Evolutionary conservation across 2,797 vertebrate genomes (phyloP).

Genomic region (Rhinoraja longicauda): DNA sequence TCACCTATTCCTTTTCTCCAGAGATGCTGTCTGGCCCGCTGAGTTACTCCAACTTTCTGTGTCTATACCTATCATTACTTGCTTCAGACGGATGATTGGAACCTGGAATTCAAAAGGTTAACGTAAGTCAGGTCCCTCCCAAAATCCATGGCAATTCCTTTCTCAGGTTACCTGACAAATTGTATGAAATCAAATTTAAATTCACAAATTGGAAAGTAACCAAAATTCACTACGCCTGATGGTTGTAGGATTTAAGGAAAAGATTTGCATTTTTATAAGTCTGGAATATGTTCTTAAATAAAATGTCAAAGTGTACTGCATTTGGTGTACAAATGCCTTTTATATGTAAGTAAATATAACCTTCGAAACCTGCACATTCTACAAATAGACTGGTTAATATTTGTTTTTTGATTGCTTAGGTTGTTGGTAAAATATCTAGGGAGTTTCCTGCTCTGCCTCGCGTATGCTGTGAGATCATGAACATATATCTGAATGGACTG

Average conservation of each 20-base stretch:
- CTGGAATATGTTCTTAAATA: not conserved
- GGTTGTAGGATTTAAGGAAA: not conserved
- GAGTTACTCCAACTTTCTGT: too few species aligned
- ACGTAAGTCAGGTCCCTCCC: not conserved
- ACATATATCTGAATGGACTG: not conserved
- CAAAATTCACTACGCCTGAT: constrained; percentile 21
- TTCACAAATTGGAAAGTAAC: constrained; percentile 9
- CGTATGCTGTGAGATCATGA: not conserved
- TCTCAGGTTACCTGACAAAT: not conserved
- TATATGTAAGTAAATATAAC: not conserved
- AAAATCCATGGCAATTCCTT: not conserved
- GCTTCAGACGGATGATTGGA: not conserved
- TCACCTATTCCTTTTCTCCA: too few species aligned
- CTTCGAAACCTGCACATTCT: not conserved
- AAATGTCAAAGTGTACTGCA: not conserved
- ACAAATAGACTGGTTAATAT: not conserved
- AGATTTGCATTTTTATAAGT: constrained; percentile 31
- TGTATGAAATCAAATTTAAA: constrained; percentile 9
- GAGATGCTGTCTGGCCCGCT: too few species aligned
- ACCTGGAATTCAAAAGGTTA: not conserved
- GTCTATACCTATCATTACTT: not conserved
- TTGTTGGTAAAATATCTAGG: not conserved
- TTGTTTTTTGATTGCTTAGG: not conserved
- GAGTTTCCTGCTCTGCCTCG: not conserved
- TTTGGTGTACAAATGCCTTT: not conserved